phyloP scores from a whole-genome alignment of 1,140 invertebrate genomes.

The Nasonia longicornis region DNA sequence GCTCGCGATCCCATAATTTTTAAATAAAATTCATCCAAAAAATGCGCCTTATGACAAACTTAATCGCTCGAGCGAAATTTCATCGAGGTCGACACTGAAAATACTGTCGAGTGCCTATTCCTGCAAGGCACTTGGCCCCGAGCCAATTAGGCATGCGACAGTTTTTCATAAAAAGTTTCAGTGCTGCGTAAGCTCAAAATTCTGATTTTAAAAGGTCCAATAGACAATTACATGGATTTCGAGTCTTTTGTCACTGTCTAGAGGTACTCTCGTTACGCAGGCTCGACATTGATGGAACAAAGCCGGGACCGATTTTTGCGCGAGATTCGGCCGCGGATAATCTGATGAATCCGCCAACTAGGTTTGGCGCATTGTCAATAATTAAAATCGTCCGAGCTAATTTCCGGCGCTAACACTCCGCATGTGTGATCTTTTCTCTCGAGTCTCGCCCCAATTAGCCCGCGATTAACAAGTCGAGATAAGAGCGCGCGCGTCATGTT shows the following conservation, averaged over 20 bases:
- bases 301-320: not conserved
- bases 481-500: not conserved
- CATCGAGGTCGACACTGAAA: conserved; percentile 52
- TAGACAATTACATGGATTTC: not conserved
- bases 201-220: too few species aligned
- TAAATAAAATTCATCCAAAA: not conserved
- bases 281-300: not conserved
- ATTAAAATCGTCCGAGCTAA: conserved; percentile 14
- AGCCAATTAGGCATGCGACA: conserved; percentile 43
- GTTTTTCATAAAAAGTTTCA: too few species aligned
- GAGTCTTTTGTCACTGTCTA: not conserved
- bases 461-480: conserved; percentile 24
- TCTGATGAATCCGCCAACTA: not conserved
- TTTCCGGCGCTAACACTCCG: not conserved
- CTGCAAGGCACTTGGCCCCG: conserved; percentile 51
- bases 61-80: conserved; percentile 34
- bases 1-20: not conserved
- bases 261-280: not conserved
- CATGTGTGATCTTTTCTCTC: conserved; percentile 7
- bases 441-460: conserved; percentile 22
- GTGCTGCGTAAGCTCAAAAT: too few species aligned
- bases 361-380: conserved; percentile 18
- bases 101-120: conserved; percentile 46
- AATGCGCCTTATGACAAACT: not conserved
- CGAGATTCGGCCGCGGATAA: not conserved